phyloP scores from a whole-genome alignment of 2,888 invertebrate genomes.

The Aspidiotus destructor region DNA sequence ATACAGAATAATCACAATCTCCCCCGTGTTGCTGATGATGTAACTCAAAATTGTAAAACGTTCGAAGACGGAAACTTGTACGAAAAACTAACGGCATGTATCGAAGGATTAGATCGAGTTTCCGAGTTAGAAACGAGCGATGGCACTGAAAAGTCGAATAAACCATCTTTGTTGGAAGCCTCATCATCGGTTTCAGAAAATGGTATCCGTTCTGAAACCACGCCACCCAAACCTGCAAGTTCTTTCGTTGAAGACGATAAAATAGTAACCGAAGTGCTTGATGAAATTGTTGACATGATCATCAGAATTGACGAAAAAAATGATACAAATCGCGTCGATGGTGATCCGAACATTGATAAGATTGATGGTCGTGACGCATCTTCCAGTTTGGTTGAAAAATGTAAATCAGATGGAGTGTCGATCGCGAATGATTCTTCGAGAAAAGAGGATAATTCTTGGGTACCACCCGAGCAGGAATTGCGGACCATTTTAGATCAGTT shows the following conservation, averaged over 20 bases:
- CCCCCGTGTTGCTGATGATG: not conserved
- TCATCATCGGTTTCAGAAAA: not conserved
- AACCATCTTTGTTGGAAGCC: not conserved
- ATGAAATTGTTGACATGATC: not conserved
- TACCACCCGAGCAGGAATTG: not conserved
- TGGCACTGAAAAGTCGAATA: not conserved
- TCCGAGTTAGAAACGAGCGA: not conserved
- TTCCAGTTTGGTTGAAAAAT: not conserved
- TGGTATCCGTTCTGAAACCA: not conserved
- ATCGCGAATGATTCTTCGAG: not conserved
- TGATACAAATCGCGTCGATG: not conserved
- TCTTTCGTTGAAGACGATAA: not conserved
- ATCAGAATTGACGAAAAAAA: not conserved
- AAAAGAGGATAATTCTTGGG: not conserved
- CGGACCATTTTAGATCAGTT: conserved; percentile 16
- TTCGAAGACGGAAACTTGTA: not conserved
- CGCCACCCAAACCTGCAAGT: not conserved
- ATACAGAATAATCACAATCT: not conserved
- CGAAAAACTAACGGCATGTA: not conserved
- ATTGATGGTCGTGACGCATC: not conserved
- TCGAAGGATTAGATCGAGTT: not conserved
- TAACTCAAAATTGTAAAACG: not conserved
- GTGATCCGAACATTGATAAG: not conserved
- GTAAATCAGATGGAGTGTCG: not conserved
- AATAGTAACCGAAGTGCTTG: not conserved